Evolutionary conservation across 2,797 vertebrate genomes (phyloP).

Genomic region (Spondyliosoma cantharus): DNA sequence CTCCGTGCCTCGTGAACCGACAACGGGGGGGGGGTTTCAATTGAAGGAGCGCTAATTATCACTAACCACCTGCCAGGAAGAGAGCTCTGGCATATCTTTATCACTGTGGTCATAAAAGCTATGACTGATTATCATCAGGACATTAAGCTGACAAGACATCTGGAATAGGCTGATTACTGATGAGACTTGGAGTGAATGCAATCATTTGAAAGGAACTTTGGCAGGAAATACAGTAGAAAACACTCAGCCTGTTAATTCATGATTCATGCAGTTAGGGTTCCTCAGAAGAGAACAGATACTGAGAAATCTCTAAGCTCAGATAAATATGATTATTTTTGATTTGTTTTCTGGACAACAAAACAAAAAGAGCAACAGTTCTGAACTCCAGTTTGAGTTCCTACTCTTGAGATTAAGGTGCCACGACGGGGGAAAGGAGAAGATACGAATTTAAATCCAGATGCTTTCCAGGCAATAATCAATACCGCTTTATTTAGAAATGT

Average conservation of each 20-base stretch:
- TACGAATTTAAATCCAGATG: background rate
- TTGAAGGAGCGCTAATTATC: constrained; percentile 77
- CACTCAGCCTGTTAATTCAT: background rate
- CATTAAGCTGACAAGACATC: constrained; percentile 65
- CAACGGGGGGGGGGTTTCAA: constrained; percentile 50
- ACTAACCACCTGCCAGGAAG: constrained; percentile 71
- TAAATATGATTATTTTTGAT: background rate
- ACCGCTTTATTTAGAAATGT: background rate
- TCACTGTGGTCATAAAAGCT: constrained; percentile 65
- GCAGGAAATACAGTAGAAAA: constrained; percentile 33
- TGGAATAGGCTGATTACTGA: constrained; percentile 70
- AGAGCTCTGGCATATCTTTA: constrained; percentile 66
- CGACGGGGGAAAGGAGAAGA: background rate
- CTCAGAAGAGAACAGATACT: constrained; percentile 17
- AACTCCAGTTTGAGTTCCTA: background rate
- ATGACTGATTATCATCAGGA: constrained; percentile 67
- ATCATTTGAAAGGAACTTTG: constrained; percentile 51
- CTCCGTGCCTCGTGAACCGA: constrained; percentile 71
- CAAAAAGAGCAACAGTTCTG: background rate
- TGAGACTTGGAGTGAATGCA: constrained; percentile 36
- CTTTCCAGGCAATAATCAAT: background rate
- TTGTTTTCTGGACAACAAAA: background rate
- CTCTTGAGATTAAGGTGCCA: background rate
- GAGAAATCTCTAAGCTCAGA: background rate
- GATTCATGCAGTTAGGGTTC: constrained; percentile 9